Conservation (phyloP, 2,113 vertebrate genomes). For the Equus quagga region DNA sequence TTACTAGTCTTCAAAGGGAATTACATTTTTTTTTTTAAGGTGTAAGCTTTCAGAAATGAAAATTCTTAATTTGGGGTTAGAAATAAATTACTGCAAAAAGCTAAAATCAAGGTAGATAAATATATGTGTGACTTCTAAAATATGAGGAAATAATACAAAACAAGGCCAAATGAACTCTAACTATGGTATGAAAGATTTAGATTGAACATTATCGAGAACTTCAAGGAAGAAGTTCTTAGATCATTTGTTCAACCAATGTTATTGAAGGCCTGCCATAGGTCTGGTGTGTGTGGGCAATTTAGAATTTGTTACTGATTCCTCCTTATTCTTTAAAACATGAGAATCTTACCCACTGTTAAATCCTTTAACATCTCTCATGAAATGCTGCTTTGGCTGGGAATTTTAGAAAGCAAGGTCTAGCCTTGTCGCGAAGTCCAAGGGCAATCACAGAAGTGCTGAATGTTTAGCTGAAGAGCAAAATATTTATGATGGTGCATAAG, state of each 20-base stretch:
- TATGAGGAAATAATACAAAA: not conserved
- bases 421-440: slow-evolving; percentile 25
- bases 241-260: not conserved
- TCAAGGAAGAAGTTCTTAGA: slow-evolving; percentile 5
- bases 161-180: not conserved
- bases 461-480: not conserved
- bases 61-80: slow-evolving; percentile 22
- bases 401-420: not conserved
- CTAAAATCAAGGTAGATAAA: not conserved
- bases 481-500: not conserved
- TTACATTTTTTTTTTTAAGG: not conserved
- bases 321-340: not conserved
- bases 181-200: not conserved
- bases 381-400: not conserved
- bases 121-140: slow-evolving; percentile 15
- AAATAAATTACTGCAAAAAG: not conserved
- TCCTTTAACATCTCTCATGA: not conserved
- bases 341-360: not conserved
- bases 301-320: not conserved
- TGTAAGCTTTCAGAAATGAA: slow-evolving; percentile 18
- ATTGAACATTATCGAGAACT: not conserved
- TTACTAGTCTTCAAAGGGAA: not conserved
- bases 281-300: not conserved
- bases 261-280: not conserved
- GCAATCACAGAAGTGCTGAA: slow-evolving; percentile 29